Percentiles rank a stretch among this genome's conserved stretches.
Evolutionary conservation across 92 coral and sea anemone species (phyloP).

Genomic region (Galaxea fascicularis): DNA sequence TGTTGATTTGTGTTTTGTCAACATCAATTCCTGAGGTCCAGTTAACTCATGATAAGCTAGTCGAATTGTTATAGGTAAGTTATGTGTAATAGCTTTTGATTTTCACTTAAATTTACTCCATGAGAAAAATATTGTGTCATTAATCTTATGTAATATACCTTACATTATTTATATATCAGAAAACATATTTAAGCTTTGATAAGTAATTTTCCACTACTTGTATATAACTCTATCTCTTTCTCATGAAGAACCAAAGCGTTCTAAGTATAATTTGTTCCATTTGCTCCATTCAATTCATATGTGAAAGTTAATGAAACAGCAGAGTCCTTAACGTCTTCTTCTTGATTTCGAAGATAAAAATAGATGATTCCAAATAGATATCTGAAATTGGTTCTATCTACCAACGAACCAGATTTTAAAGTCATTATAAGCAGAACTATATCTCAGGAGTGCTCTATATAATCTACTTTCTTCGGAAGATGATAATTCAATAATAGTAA

Average conservation of each 20-base stretch:
- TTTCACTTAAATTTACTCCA: neutral
- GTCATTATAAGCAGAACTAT: neutral
- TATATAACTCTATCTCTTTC: neutral
- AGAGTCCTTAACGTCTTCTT: neutral
- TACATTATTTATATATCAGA: neutral
- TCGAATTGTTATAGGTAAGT: neutral
- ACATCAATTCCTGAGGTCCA: neutral
- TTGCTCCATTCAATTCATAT: neutral
- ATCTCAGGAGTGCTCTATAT: neutral
- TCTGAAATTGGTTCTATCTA: neutral
- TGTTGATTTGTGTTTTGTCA: neutral
- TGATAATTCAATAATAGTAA: too few relatives aligned
- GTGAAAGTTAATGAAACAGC: neutral
- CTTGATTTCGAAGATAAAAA: neutral
- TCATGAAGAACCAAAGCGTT: neutral
- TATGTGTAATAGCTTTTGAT: neutral
- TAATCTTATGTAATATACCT: neutral
- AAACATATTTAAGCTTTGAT: neutral
- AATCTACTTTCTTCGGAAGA: neutral
- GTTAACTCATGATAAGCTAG: neutral
- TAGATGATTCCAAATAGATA: neutral
- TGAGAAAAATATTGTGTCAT: neutral
- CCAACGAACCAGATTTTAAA: neutral
- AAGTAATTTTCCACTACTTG: neutral
- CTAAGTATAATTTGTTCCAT: neutral